Evolutionary conservation across 64 coral and sea anemone species (phyloP).

Genomic region (Montipora capricornis): DNA sequence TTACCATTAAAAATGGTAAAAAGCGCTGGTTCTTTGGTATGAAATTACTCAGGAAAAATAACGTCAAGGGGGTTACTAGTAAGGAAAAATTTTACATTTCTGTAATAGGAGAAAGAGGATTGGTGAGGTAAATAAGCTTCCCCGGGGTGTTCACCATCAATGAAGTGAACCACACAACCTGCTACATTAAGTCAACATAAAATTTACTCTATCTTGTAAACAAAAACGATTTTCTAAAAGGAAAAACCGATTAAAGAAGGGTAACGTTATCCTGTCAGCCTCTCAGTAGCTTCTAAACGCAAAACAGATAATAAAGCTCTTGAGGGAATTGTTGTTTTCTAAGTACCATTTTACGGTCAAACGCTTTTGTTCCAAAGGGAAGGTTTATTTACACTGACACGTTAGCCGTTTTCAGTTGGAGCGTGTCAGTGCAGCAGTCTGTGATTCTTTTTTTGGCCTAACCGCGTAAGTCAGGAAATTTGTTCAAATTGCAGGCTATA

Average conservation of each 20-base stretch:
- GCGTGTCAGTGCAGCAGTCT: neutral
- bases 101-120: neutral
- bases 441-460: neutral
- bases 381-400: neutral
- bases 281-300: neutral
- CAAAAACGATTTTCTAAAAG: constrained; percentile 18
- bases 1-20: constrained; percentile 1
- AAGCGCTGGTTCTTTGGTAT: constrained; percentile 2
- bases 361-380: neutral
- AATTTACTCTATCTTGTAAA: constrained; percentile 9
- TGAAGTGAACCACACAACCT: constrained; percentile 12
- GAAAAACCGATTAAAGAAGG: constrained; percentile 22
- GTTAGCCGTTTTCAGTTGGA: neutral
- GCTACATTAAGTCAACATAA: constrained; percentile 27
- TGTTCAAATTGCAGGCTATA: constrained; percentile 24
- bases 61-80: neutral
- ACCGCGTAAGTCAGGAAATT: neutral
- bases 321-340: constrained; percentile 30
- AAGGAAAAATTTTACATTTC: constrained; percentile 7
- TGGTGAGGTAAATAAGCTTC: neutral
- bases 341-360: constrained; percentile 8
- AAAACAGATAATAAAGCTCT: constrained; percentile 23
- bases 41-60: neutral
- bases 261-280: neutral
- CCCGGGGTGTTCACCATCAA: constrained; percentile 25